Base-by-base conservation (phyloP, 2,797 vertebrate genomes). In the Luscinia luscinia region DNA sequence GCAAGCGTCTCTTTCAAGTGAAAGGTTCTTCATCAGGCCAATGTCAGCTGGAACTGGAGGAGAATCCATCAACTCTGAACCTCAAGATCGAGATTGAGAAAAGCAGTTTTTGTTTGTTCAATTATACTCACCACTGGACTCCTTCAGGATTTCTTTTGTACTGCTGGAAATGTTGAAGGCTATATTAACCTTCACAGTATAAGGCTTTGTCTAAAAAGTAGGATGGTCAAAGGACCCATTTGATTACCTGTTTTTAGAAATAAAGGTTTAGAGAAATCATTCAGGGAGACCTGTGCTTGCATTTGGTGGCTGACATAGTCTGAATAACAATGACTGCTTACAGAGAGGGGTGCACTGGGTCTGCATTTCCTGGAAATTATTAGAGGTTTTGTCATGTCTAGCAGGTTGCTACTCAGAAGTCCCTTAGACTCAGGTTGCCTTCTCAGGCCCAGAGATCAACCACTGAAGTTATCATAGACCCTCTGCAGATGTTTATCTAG, bases 21-120 rank as follows among this genome's bases (percentile, higher is more conserved):
- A 87, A 96, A 95, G 54, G 19, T 26, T 90, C 91, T 94, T 92
- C 87, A 93, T 95, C 81, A 88, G 67, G 70, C 73, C 41, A 41
- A 55, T 92, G 92, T 94, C 95, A 93, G 62, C 51, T 95, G 84
- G 64, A 96, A 87, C 38, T 93, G 64, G 34, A 94, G 58, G 58
- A 94, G 67, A 95, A 94, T 96, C 84, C 45, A 94, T 95, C 93
- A 92, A 40, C 52, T 84, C 70, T 70, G 48, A 89, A 91, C 51
- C 45, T 90, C 23, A 75, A 95, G 92, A 70, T 3, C 0, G 1
- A 93, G 69, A 93, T 0, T 88, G 81, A 92, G 66, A 88, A 94
- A 93, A 64, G 58, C 79, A 92, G 55, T 36, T 90, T 70, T 74
- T 80, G 15, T 93, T 95, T 94, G 87, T 94, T 95, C 93, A 94